Conservation (phyloP, 1,140 invertebrate genomes). For the Papilio machaon region DNA sequence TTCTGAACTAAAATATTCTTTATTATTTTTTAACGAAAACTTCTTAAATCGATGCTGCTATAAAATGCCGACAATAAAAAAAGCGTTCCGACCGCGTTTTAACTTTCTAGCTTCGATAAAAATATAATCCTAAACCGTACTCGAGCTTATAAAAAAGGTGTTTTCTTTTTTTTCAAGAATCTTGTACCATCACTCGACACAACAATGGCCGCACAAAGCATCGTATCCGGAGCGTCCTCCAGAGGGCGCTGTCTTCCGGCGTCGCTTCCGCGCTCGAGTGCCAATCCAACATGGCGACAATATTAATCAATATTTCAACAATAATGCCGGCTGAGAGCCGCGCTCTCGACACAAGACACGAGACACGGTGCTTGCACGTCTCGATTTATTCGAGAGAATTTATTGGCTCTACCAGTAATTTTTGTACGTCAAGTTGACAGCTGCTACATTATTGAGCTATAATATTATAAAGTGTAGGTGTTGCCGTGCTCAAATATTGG, state of each 20-base stretch:
- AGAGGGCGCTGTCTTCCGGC: constrained; percentile 64
- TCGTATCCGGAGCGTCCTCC: constrained; percentile 67
- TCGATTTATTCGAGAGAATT: constrained; percentile 44
- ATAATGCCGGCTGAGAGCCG: constrained; percentile 61
- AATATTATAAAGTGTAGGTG: constrained; percentile 38
- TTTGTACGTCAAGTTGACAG: neutral
- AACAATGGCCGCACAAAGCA: constrained; percentile 68
- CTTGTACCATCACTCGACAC: constrained; percentile 49
- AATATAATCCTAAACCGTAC: constrained; percentile 33
- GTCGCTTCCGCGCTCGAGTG: constrained; percentile 60
- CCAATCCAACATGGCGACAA: constrained; percentile 76
- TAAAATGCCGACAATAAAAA: constrained; percentile 2
- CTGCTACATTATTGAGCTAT: neutral
- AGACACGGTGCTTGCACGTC: constrained; percentile 51
- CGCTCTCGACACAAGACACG: constrained; percentile 66
- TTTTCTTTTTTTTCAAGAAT: constrained; percentile 50
- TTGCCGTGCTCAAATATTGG: neutral
- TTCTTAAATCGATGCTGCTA: neutral
- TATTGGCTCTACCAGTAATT: constrained; percentile 18
- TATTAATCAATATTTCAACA: constrained; percentile 82
- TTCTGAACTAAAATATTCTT: neutral
- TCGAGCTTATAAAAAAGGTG: constrained; percentile 36
- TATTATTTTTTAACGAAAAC: neutral
- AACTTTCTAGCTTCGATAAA: constrained; percentile 22
- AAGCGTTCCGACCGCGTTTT: constrained; percentile 2